phyloP scores from a whole-genome alignment of 2,113 vertebrate genomes.

The Apeltes quadracus region DNA sequence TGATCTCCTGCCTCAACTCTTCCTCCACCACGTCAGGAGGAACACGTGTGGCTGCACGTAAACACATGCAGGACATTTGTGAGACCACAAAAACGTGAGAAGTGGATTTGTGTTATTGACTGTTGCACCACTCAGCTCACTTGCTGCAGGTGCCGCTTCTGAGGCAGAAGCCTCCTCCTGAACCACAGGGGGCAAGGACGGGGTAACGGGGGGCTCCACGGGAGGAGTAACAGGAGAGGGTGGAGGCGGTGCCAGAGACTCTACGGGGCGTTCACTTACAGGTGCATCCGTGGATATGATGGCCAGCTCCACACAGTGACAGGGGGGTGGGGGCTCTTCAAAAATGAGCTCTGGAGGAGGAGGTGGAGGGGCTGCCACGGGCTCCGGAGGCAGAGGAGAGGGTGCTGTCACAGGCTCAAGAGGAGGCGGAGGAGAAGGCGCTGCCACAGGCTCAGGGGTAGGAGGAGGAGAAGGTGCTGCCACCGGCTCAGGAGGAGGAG shows the following conservation, averaged over 20 bases:
- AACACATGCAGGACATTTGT: not conserved
- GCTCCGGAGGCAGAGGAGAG: not conserved
- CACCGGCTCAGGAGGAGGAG: not conserved
- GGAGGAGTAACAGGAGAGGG: slow-evolving; percentile 19
- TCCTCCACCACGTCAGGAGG: slow-evolving; percentile 63
- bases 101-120: not conserved
- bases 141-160: slow-evolving; percentile 40
- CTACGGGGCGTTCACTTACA: not conserved
- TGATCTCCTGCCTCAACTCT: slow-evolving; percentile 67
- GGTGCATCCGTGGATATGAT: slow-evolving; percentile 20
- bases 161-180: slow-evolving; percentile 40
- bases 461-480: not conserved
- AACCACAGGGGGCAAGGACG: slow-evolving; percentile 16
- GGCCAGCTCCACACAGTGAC: slow-evolving; percentile 42
- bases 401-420: not conserved
- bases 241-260: slow-evolving; percentile 24
- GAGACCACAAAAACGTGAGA: not conserved
- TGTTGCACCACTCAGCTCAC: slow-evolving; percentile 31
- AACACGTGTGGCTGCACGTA: slow-evolving; percentile 1
- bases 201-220: slow-evolving; percentile 15
- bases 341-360: slow-evolving; percentile 10
- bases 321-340: slow-evolving; percentile 35
- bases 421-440: not conserved
- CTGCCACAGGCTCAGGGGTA: not conserved
- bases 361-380: not conserved